Evolutionary conservation across 2,888 invertebrate species (phyloP).

Genomic region (Strigamia maritima): DNA sequence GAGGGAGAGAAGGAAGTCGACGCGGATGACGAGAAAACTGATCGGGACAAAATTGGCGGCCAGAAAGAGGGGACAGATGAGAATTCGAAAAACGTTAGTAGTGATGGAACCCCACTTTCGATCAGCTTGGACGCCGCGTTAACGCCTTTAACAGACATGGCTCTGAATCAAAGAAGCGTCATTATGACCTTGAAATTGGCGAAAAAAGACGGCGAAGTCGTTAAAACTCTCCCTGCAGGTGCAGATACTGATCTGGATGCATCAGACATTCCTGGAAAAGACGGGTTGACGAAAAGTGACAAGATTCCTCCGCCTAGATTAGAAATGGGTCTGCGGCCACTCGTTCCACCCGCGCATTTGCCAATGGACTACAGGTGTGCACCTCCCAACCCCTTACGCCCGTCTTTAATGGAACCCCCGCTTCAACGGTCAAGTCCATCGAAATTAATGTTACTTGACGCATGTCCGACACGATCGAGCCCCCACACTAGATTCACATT

Average conservation of each 20-base stretch:
- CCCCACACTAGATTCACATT: constrained; percentile 40
- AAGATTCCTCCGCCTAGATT: not conserved
- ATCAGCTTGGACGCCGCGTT: not conserved
- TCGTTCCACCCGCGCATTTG: not conserved
- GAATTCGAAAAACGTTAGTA: not conserved
- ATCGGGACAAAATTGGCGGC: constrained; percentile 42
- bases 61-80: constrained; percentile 40
- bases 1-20: constrained; percentile 41
- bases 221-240: too few relatives aligned
- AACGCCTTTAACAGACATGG: not conserved
- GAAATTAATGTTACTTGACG: constrained; percentile 44
- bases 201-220: constrained; percentile 18
- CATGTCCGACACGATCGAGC: constrained; percentile 39
- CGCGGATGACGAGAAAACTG: constrained; percentile 43
- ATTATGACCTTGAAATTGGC: not conserved
- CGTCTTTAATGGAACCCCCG: constrained; percentile 43
- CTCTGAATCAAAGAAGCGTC: constrained; percentile 34
- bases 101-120: not conserved
- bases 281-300: not conserved
- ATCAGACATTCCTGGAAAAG: not conserved
- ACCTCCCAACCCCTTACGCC: constrained; percentile 36
- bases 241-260: not conserved
- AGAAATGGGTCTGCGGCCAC: not conserved
- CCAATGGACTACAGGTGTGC: constrained; percentile 15
- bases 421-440: constrained; percentile 43